phyloP scores from a whole-genome alignment of 2,797 vertebrate species.

The Thaleichthys pacificus region DNA sequence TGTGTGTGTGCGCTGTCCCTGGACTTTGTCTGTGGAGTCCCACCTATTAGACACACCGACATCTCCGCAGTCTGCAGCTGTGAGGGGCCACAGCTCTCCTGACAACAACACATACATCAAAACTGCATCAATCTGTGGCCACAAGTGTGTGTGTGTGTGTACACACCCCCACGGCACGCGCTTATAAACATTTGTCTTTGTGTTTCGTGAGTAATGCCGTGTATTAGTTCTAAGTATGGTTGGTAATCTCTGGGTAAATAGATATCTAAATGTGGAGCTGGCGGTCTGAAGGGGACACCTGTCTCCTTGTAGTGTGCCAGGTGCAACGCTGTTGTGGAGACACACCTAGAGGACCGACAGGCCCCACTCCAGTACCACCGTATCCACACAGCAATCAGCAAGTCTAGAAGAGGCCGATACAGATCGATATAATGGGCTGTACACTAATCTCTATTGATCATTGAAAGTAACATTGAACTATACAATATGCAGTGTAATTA shows the following conservation, averaged over 20 bases:
- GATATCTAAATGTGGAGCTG: slow-evolving; percentile 62
- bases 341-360: slow-evolving; percentile 37
- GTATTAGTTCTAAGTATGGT: slow-evolving; percentile 66
- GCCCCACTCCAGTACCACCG: slow-evolving; percentile 26
- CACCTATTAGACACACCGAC: slow-evolving; percentile 81
- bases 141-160: slow-evolving; percentile 34
- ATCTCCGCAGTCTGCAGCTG: slow-evolving; percentile 79
- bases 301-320: slow-evolving; percentile 73
- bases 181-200: neutral
- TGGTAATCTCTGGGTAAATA: slow-evolving; percentile 78
- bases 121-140: slow-evolving; percentile 45
- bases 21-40: slow-evolving; percentile 80
- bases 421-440: too few species aligned
- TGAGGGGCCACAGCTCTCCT: slow-evolving; percentile 80
- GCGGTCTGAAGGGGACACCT: slow-evolving; percentile 71
- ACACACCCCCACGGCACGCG: neutral
- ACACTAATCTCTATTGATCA: too few species aligned
- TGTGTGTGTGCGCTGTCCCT: slow-evolving; percentile 73
- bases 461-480: too few species aligned
- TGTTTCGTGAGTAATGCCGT: slow-evolving; percentile 58
- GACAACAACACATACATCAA: slow-evolving; percentile 80
- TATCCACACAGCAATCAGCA: neutral
- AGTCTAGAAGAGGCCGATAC: neutral
- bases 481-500: too few species aligned
- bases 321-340: slow-evolving; percentile 71